These are phyloP conservation scores for Trachops cirrhosus DNA, from an alignment of 2,797 vertebrate genomes.

Conservation along the genomic window DNA sequence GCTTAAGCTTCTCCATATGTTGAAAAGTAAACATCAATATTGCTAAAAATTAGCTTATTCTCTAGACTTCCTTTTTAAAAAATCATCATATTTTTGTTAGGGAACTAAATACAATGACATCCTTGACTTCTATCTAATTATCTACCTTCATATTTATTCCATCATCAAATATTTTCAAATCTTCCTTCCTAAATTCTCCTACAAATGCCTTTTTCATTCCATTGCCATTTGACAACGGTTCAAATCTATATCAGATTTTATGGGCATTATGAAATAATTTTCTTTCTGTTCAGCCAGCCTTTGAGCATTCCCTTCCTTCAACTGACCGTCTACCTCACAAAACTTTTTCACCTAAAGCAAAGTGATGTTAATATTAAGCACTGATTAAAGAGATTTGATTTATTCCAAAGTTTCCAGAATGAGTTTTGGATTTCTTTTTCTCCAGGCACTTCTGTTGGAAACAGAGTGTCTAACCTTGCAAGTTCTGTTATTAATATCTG, in stretches of 20 bases:
- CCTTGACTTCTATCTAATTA: not conserved
- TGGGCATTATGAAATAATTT: not conserved
- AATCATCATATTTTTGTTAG: not conserved
- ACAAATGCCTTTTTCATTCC: not conserved
- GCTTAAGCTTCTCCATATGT: not conserved
- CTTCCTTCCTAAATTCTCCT: not conserved
- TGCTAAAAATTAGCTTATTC: not conserved
- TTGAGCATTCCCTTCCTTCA: not conserved
- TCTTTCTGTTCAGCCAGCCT: not conserved
- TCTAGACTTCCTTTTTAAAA: not conserved
- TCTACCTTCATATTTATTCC: not conserved
- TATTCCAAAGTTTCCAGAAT: conserved; percentile 1
- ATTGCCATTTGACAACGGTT: not conserved
- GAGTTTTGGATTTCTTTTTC: not conserved
- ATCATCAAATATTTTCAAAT: not conserved
- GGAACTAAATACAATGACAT: not conserved
- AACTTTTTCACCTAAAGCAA: not conserved
- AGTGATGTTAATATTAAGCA: not conserved
- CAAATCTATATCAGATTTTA: not conserved
- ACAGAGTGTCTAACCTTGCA: conserved; percentile 45
- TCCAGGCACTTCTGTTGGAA: not conserved
- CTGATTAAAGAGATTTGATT: not conserved
- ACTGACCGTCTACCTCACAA: not conserved
- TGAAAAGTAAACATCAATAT: not conserved
- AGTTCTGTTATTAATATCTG: conserved; percentile 57